These are phyloP conservation scores for Drosophila algonquin DNA, from an alignment of 2,888 invertebrate species.

Conservation along the genomic window DNA sequence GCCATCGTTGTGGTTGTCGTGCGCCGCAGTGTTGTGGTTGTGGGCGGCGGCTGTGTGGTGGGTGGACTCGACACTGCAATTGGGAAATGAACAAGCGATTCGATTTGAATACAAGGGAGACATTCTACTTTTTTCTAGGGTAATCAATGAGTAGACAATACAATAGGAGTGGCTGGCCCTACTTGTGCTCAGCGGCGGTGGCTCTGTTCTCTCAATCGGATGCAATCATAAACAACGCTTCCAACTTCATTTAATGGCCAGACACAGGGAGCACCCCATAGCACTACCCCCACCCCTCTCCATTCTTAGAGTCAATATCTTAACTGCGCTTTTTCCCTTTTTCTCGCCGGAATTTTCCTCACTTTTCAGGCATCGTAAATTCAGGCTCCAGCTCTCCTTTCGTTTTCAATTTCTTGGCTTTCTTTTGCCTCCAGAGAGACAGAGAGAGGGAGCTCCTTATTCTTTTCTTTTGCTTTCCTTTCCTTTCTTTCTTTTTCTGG, in stretches of 20 bases:
- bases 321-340: slow-evolving; percentile 5
- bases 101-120: background rate
- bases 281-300: background rate
- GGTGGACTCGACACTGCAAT: slow-evolving; percentile 90
- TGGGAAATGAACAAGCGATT: background rate
- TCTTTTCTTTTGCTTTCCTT: background rate
- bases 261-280: background rate
- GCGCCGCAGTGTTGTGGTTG: slow-evolving; percentile 85
- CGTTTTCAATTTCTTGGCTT: slow-evolving; percentile 57
- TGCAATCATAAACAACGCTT: background rate
- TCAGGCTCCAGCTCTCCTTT: slow-evolving; percentile 23
- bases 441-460: background rate
- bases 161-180: background rate
- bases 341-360: slow-evolving; percentile 4
- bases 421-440: background rate
- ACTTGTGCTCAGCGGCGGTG: background rate
- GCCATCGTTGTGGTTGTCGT: slow-evolving; percentile 74
- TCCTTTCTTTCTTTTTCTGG: slow-evolving; percentile 3
- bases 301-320: slow-evolving; percentile 5
- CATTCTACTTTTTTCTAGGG: no score
- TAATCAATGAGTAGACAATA: background rate
- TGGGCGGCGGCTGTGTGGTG: slow-evolving; percentile 91
- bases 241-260: slow-evolving; percentile 17
- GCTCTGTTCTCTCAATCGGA: background rate
- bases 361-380: slow-evolving; percentile 40